These are phyloP conservation scores for Busseola fusca DNA, from an alignment of 2,888 invertebrate genomes.

Conservation along the genomic window DNA sequence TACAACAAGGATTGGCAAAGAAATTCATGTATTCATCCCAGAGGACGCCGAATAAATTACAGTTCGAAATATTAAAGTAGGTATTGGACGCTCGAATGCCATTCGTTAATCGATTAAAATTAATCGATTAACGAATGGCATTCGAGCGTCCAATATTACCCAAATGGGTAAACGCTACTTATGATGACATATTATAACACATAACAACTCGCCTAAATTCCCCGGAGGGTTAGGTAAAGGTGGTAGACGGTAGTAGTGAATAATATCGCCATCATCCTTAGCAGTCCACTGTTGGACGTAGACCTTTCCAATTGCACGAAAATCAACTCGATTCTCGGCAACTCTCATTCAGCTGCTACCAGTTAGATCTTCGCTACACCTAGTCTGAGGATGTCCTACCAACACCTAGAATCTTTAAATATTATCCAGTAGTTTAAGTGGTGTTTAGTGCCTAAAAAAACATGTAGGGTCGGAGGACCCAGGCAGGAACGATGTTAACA, in stretches of 20 bases:
- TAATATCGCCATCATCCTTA: not conserved
- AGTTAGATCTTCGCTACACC: too few species aligned
- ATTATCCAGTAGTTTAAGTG: too few species aligned
- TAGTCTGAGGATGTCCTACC: too few species aligned
- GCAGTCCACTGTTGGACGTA: not conserved
- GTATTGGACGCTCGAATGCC: conserved; percentile 19
- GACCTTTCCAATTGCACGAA: not conserved
- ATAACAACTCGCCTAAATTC: not conserved
- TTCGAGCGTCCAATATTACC: conserved; percentile 23
- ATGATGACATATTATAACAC: not conserved
- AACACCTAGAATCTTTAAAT: too few species aligned
- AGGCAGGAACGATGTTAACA: too few species aligned
- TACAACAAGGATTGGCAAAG: conserved; percentile 27
- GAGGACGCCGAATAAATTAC: conserved; percentile 45
- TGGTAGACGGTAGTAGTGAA: not conserved
- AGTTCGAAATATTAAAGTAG: conserved; percentile 38
- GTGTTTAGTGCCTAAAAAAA: too few species aligned
- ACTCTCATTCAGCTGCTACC: too few species aligned
- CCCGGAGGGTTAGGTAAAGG: too few species aligned
- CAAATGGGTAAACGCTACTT: conserved; percentile 17
- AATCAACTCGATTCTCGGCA: not conserved
- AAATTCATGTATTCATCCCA: conserved; percentile 45
- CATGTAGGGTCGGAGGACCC: too few species aligned
- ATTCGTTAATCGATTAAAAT: conserved; percentile 27
- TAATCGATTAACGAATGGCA: conserved; percentile 24